Conservation (phyloP, 2,113 vertebrate species). For the Cryptotis parvus region DNA sequence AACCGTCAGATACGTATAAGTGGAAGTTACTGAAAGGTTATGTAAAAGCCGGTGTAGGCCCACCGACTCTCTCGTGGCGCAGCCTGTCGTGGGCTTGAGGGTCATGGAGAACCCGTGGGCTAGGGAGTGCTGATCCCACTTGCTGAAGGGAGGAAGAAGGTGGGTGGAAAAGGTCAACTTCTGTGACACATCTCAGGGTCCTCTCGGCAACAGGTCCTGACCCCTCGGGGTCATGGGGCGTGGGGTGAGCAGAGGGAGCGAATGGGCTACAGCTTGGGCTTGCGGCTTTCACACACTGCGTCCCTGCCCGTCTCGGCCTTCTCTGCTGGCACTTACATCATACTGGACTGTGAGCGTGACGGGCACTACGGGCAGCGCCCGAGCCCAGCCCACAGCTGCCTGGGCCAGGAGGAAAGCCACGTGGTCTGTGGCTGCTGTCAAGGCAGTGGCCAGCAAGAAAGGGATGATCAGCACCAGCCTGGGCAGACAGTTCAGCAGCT, state of each 20-base stretch:
- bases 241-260: too few species aligned
- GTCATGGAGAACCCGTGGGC: accelerated
- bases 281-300: too few species aligned
- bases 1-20: too few species aligned
- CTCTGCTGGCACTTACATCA: constrained; percentile 86
- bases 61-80: not conserved
- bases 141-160: not conserved
- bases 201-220: too few species aligned
- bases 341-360: constrained; percentile 88
- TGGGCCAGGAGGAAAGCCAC: constrained; percentile 88
- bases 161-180: not conserved
- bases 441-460: constrained; percentile 86
- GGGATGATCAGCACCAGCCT: constrained; percentile 86
- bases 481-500: constrained; percentile 86
- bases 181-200: not conserved
- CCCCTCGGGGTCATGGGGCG: too few species aligned
- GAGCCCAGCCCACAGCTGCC: constrained; percentile 83
- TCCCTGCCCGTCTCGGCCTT: accelerated
- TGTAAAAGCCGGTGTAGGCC: not conserved
- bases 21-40: too few species aligned
- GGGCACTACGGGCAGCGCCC: constrained; percentile 88
- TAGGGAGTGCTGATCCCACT: not conserved
- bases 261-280: too few species aligned
- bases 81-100: not conserved
- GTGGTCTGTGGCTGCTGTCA: constrained; percentile 88